Evolutionary conservation across 2,888 invertebrate species (phyloP), one percentile per base, ranked within the genome.

Genomic region (Melanophora roralis): DNA sequence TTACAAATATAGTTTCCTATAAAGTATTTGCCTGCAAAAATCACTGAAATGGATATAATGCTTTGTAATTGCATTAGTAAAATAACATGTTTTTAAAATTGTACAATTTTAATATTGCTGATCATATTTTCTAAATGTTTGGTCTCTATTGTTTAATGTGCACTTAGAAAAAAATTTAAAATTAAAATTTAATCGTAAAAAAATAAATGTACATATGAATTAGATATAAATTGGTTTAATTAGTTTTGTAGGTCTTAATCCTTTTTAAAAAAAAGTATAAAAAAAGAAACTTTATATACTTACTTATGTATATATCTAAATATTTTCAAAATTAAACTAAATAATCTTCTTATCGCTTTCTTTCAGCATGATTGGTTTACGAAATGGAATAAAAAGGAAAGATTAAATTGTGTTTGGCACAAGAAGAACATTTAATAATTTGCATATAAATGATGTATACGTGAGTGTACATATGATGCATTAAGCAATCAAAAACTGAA

Each of bases 311-410:
- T n/a, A n/a, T n/a, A n/a, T n/a, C n/a, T 21, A 7, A n/a, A 43
- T 67, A 16, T 27, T 57, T 43, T 47, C n/a, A 19, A 27, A 14
- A 45, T 2, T 53, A 62, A 47, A 69, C 27, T 57, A 21, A 21
- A 76, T 21, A 57, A 47, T 55, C 62, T 76, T 45, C 57, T 75
- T 76, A 62, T 68, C 69, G 38, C 49, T 57, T 57, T 27, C 68
- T 57, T 76, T 57, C 55, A 62, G 47, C 76, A 47, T 76, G 55
- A 69, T 62, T 76, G 76, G 62, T 36, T 76, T 47, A 38, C 47
- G 38, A 38, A n/a, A 32, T 16, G 40, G 47, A 62, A 60, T 23
- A 75, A 59, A 8, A 64, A 53, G 14, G 49, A 45, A 9, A 34
- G 27, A 64, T 27, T 38, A 21, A 40, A 49, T 49, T 65, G n/a